Evolutionary conservation across 2,113 vertebrate genomes (phyloP).

Genomic region (Pogona vitticeps): DNA sequence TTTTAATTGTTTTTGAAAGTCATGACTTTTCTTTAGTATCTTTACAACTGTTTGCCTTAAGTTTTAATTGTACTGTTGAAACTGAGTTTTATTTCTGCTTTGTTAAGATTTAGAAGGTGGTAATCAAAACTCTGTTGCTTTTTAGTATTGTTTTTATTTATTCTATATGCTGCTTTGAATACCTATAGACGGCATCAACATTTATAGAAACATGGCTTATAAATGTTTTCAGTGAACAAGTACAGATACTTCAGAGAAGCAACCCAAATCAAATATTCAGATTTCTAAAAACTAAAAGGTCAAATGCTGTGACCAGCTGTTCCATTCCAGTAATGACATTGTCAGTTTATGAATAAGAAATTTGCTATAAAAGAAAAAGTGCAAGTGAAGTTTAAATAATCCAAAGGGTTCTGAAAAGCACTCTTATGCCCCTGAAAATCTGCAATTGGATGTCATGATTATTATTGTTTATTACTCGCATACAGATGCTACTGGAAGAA

Average conservation of each 20-base stretch:
- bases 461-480: constrained; percentile 44
- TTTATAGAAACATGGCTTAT: background rate
- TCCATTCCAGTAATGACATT: constrained; percentile 20
- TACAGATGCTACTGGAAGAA: constrained; percentile 24
- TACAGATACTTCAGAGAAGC: background rate
- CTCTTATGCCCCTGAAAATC: background rate
- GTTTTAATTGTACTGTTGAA: background rate
- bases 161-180: background rate
- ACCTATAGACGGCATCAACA: background rate
- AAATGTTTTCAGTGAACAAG: background rate
- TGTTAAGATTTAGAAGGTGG: background rate
- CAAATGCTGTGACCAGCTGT: background rate
- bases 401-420: constrained; percentile 26
- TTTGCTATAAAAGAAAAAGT: constrained; percentile 15
- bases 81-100: background rate
- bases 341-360: constrained; percentile 47
- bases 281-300: background rate
- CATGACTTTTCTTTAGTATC: background rate
- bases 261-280: background rate
- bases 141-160: background rate
- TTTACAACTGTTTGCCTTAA: background rate
- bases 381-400: constrained; percentile 43
- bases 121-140: background rate
- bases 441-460: background rate
- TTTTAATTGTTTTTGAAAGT: background rate